These are phyloP conservation scores for Scortum barcoo DNA, from an alignment of 2,113 vertebrate species.

Conservation along the genomic window DNA sequence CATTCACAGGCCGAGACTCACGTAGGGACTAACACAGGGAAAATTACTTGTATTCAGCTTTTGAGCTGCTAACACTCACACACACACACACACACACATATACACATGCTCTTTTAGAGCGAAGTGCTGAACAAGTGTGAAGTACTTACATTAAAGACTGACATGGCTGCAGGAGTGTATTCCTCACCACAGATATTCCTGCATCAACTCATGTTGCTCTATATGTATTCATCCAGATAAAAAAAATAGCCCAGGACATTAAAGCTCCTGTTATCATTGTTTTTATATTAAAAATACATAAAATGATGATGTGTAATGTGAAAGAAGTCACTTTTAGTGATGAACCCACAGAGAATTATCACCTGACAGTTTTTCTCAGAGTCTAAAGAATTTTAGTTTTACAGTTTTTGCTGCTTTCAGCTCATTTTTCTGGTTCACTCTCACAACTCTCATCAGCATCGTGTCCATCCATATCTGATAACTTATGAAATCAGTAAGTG, in stretches of 20 bases:
- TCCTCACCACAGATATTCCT: neutral
- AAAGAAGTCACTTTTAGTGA: neutral
- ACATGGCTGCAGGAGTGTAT: neutral
- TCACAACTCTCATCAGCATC: too few relatives aligned
- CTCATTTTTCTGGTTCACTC: neutral
- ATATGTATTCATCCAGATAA: neutral
- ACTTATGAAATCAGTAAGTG: too few relatives aligned
- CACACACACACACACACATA: neutral
- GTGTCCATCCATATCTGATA: neutral
- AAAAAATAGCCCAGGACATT: neutral
- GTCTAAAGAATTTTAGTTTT: neutral
- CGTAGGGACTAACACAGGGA: slow-evolving; percentile 23
- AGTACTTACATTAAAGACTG: too few relatives aligned
- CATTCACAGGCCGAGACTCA: slow-evolving; percentile 27
- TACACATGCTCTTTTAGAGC: too few relatives aligned
- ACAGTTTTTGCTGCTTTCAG: neutral
- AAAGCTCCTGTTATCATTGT: neutral
- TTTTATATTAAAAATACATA: neutral
- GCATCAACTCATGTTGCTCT: neutral
- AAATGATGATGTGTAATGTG: neutral
- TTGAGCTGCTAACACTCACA: neutral
- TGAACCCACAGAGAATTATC: too few relatives aligned
- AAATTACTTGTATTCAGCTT: slow-evolving; percentile 1
- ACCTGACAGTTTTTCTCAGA: too few relatives aligned
- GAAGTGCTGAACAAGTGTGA: too few relatives aligned